phyloP scores from a whole-genome alignment of 2,888 invertebrate genomes.

The Rhingia rostrata region DNA sequence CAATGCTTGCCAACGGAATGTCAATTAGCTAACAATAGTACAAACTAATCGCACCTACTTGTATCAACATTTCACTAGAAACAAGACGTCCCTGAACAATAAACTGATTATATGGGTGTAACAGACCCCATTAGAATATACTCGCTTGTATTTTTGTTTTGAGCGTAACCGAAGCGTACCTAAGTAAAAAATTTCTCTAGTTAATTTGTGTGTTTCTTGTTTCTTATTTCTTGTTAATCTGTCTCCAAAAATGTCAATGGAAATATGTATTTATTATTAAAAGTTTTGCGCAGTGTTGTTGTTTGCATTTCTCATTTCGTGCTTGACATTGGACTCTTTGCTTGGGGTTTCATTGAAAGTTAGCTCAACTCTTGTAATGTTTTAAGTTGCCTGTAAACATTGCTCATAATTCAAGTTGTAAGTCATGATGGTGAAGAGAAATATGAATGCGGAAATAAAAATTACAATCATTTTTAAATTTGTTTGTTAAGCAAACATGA shows the following conservation, averaged over 20 bases:
- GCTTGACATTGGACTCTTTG: constrained; percentile 33
- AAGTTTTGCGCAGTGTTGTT: constrained; percentile 12
- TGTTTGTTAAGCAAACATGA: too few species aligned
- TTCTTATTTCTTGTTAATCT: not conserved
- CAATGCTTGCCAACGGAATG: too few species aligned
- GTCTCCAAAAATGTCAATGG: not conserved
- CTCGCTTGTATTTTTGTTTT: not conserved
- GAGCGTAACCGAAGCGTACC: not conserved
- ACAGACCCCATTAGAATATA: not conserved
- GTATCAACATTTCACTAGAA: not conserved
- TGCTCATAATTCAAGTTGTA: too few species aligned
- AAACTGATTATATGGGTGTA: not conserved
- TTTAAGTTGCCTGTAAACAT: not conserved
- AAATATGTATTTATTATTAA: not conserved
- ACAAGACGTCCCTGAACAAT: not conserved
- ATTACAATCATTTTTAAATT: too few species aligned
- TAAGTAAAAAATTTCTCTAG: not conserved
- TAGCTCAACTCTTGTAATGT: constrained; percentile 8
- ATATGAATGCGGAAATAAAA: too few species aligned
- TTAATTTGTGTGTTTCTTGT: not conserved
- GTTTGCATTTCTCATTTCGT: constrained; percentile 6
- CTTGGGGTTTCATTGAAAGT: constrained; percentile 21
- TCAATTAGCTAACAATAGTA: too few species aligned
- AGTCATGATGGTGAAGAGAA: too few species aligned
- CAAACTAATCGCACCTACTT: not conserved